Base-by-base conservation (phyloP, 2,113 vertebrate species). In the Geococcyx californianus region DNA sequence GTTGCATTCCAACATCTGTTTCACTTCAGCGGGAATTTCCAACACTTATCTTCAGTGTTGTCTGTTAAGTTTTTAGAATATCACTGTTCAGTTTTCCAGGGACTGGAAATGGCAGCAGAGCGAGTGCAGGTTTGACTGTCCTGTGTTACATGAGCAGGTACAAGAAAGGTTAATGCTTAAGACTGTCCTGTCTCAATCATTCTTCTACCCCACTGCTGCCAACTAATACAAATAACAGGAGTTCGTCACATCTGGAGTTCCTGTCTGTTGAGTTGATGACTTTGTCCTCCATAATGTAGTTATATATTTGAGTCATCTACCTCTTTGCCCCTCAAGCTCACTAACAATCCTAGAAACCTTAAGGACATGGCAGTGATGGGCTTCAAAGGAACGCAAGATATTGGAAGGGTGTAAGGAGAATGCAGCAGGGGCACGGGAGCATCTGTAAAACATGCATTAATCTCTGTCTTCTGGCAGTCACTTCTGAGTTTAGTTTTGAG, bases 1-100 rank as follows among this genome's bases (percentile, higher is more conserved):
- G 28, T 70, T 91, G 73, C 92, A 25, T 79, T 90, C 92, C 94
- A 93, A 93, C 95, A 96, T 96, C 96, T 96, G 95, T 68, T 97
- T 97, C 62, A 9, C 58, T 94, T 94, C 54, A 97, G 87, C 73
- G 90, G 79, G 70, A 90, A 91, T 83, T 93, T 97, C 62, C 52
- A 93, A 56, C 49, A 7, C n/a, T 91, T 51, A 4, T 9, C 31
- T 51, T 94, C 62, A 7, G 1, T 49, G 42, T 82, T 52, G 20
- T 3, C 2, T 38, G 34, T 85, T 64, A 58, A 42, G 40, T 40
- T 89, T 23, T 20, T 36, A 25, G 69, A 28, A 17, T 24, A 51
- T 36, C 25, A 74, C 17, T 42, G 58, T 38, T 13, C 42, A 45
- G 16, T 56, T 75, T 87, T 86, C 1, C 4, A 44, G 62, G 23